Conservation (phyloP, 2,888 invertebrate genomes). For the Sturmia bella region DNA sequence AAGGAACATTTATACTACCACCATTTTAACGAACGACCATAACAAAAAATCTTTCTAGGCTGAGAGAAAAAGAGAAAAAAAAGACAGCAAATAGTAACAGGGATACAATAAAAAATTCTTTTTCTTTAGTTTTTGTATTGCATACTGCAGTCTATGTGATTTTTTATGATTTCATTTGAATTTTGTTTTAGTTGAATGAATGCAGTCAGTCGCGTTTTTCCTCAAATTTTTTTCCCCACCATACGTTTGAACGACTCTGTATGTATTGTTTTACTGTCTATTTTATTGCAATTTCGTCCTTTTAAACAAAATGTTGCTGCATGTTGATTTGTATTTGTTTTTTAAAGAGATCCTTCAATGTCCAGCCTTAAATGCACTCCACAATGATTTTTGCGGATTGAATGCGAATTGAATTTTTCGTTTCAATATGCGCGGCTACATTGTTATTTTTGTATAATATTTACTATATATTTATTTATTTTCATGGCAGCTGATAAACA, state of each 20-base stretch:
- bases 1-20: slow-evolving; percentile 42
- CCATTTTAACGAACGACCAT: slow-evolving; percentile 6
- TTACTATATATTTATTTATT: slow-evolving; percentile 57
- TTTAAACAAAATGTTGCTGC: slow-evolving; percentile 39
- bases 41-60: neutral
- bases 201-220: slow-evolving; percentile 7
- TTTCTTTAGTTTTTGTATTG: slow-evolving; percentile 4
- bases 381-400: slow-evolving; percentile 39
- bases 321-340: slow-evolving; percentile 29
- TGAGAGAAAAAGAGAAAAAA: slow-evolving; percentile 1
- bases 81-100: slow-evolving; percentile 29
- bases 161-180: slow-evolving; percentile 21
- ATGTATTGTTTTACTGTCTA: slow-evolving; percentile 31
- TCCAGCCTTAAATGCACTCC: slow-evolving; percentile 30
- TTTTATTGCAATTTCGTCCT: slow-evolving; percentile 44
- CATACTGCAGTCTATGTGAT: slow-evolving; percentile 39
- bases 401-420: slow-evolving; percentile 51
- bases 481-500: slow-evolving; percentile 22
- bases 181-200: slow-evolving; percentile 57
- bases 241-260: no score
- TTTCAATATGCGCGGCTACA: slow-evolving; percentile 57
- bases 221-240: neutral
- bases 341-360: slow-evolving; percentile 35
- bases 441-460: slow-evolving; percentile 68
- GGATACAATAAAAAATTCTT: slow-evolving; percentile 26